Evolutionary conservation across 2,797 vertebrate species (phyloP), one percentile per base, ranked within the genome.

Genomic region (Megalops cyprinoides): DNA sequence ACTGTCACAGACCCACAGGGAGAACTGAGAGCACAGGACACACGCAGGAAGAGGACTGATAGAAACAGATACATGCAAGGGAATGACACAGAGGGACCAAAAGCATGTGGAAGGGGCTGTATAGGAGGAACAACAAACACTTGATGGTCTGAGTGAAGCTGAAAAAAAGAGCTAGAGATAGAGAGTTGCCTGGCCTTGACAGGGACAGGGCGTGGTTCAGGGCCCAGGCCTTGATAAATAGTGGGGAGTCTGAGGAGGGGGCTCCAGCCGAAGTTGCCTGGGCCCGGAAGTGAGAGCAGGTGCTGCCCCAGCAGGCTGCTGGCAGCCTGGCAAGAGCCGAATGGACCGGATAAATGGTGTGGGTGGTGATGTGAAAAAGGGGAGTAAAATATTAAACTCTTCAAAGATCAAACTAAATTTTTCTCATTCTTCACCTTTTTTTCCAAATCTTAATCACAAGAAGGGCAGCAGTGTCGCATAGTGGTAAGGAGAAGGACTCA

Each of bases 241-340:
- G 49, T 39, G 15, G 44, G 39, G 51, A 31, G 12, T 31, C 46
- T 4, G 25, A 60, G 62, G 20, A n/a, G 48, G 67, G 75, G 73
- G 37, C 37, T 55, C 9, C 34, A 25, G 44, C 14, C 18, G 48
- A 75, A 77, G 39, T n/a, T 81, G 56, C 58, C 55, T 46, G 48
- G 20, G 39, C 20, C n/a, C 46, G 46, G 51, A 65, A 12, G 7
- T 44, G 18, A n/a, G 73, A 80, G 3, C 77, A 76, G 77, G 73
- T 83, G 81, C 51, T 51, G 56, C 39, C 51, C 51, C 39, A 76
- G 84, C 85, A 25, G 0, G 18, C 23, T 53, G 37, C 51, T 60
- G 2, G 51, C 71, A 75, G 71, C 34, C 18, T 15, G 37, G 25
- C 34, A 42, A 25, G 55, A 42, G 67, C 25, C 60, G 65, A 8